A percentile compares a stretch with the other conserved stretches of the same genome.
These are phyloP conservation scores for Lithophane socia DNA, from an alignment of 2,888 invertebrate genomes.

Conservation along the genomic window DNA sequence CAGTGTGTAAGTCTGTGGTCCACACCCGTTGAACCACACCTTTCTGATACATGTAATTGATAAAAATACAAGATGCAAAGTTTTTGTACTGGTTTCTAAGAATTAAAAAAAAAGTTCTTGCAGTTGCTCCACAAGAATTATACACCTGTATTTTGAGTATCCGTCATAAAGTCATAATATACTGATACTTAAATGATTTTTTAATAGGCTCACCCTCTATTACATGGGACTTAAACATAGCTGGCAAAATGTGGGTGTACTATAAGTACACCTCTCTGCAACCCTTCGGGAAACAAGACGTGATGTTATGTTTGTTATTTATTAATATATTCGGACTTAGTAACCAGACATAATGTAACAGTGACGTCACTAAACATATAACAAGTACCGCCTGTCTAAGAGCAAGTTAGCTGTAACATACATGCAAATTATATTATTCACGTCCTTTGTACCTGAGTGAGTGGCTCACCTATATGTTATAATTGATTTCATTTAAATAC, in stretches of 20 bases:
- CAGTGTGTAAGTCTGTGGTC: too few relatives aligned
- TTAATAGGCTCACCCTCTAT: not conserved
- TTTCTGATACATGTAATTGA: too few relatives aligned
- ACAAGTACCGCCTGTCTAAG: not conserved
- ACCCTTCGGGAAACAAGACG: not conserved
- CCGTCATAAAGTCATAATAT: too few relatives aligned
- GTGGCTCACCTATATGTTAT: slow-evolving; percentile 53
- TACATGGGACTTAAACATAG: too few relatives aligned
- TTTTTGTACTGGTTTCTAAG: too few relatives aligned
- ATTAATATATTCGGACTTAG: not conserved
- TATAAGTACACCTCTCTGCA: not conserved
- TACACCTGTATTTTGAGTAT: too few relatives aligned
- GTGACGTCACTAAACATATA: not conserved
- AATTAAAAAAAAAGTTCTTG: too few relatives aligned
- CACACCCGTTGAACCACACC: too few relatives aligned
- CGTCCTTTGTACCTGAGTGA: slow-evolving; percentile 29
- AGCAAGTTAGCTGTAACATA: slow-evolving; percentile 32
- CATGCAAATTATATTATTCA: slow-evolving; percentile 50
- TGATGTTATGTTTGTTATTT: not conserved
- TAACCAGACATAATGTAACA: not conserved
- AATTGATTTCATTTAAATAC: slow-evolving; percentile 65
- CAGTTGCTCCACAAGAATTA: too few relatives aligned
- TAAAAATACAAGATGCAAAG: too few relatives aligned
- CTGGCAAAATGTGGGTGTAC: too few relatives aligned
- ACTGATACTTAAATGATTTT: too few relatives aligned